Conservation (phyloP, 2,113 vertebrate species). For the Neolamprologus sp. region DNA sequence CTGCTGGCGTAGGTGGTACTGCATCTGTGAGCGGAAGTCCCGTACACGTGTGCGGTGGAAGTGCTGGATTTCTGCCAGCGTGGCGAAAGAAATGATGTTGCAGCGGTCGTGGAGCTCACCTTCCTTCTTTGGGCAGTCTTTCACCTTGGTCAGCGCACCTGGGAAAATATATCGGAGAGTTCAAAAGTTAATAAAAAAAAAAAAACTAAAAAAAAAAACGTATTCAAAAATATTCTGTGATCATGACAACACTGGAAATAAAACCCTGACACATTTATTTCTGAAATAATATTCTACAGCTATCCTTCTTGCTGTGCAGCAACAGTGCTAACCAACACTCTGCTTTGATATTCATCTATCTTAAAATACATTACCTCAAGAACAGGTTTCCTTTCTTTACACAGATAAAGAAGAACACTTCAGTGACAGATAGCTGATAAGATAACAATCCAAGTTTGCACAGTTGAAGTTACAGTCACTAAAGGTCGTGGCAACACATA, state of each 20-base stretch:
- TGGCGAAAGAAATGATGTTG: slow-evolving; percentile 97
- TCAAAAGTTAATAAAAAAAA: background rate
- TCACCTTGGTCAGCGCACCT: slow-evolving; percentile 97
- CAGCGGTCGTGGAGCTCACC: slow-evolving; percentile 91
- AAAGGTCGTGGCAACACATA: background rate
- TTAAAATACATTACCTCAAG: background rate
- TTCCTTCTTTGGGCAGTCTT: slow-evolving; percentile 85
- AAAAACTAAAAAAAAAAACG: background rate
- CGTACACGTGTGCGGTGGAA: slow-evolving; percentile 93
- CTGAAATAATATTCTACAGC: background rate
- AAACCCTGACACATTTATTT: background rate
- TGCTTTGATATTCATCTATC: background rate
- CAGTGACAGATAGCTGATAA: background rate
- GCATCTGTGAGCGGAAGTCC: slow-evolving; percentile 95
- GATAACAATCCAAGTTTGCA: background rate
- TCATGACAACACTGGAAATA: background rate
- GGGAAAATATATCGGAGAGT: background rate
- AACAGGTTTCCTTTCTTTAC: background rate
- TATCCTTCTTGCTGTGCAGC: background rate
- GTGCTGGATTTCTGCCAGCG: slow-evolving; percentile 95
- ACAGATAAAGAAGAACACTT: background rate
- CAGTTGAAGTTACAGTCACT: background rate
- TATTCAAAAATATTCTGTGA: background rate
- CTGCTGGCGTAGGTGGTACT: slow-evolving; percentile 92
- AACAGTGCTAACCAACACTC: background rate